Evolutionary conservation across 2,888 invertebrate species (phyloP).

Genomic region (Hesperia comma): DNA sequence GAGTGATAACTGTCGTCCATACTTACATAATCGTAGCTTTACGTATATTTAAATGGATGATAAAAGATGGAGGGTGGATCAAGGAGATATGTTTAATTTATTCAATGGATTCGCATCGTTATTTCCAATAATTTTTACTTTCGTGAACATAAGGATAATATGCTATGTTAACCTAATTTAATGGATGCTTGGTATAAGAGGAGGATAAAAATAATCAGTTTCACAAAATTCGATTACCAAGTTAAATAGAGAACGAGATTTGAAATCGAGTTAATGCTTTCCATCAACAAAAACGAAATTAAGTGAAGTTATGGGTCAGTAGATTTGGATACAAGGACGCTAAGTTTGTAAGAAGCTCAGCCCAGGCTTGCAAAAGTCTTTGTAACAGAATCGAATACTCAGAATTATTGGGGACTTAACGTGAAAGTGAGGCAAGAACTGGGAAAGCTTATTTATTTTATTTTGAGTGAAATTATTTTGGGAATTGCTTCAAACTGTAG

Average conservation of each 20-base stretch:
- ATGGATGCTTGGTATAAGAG: no score
- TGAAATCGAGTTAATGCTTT: neutral
- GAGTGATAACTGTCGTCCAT: no score
- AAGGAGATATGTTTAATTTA: no score
- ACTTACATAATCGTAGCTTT: no score
- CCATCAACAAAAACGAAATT: neutral
- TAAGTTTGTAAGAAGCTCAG: neutral
- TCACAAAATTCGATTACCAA: neutral
- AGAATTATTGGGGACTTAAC: neutral
- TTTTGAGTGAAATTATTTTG: neutral
- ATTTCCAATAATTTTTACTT: no score
- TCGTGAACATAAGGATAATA: no score
- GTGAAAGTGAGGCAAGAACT: neutral
- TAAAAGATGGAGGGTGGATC: no score
- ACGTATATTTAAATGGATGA: no score
- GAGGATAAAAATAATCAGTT: no score
- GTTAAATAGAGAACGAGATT: neutral
- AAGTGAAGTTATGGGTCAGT: slow-evolving; percentile 1
- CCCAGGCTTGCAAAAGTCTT: neutral
- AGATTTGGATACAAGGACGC: slow-evolving; percentile 1
- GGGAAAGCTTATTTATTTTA: neutral
- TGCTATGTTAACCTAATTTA: no score
- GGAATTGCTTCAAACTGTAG: neutral
- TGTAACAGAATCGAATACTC: neutral
- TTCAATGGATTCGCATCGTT: no score